Evolutionary conservation across 2,113 vertebrate genomes (phyloP).

Genomic region (Trematocara stigmaticum): DNA sequence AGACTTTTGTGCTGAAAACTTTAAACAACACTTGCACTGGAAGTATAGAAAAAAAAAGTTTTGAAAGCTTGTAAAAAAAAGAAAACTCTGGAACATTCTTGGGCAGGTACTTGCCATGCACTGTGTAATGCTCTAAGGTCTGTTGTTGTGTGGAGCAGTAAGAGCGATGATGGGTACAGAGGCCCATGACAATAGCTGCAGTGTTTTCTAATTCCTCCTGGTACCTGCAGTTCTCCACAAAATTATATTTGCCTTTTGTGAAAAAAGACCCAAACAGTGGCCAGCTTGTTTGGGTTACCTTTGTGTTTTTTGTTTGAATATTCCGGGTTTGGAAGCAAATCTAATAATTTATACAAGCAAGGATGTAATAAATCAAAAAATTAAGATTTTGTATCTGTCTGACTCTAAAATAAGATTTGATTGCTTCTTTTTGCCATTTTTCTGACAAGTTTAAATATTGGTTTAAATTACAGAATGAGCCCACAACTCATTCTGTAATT

Average conservation of each 20-base stretch:
- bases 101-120: constrained; percentile 21
- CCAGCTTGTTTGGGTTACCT: neutral
- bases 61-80: neutral
- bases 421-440: neutral
- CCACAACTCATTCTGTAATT: neutral
- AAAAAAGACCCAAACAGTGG: neutral
- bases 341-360: neutral
- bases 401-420: neutral
- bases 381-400: neutral
- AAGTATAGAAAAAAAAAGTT: constrained; percentile 3
- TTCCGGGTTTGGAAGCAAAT: neutral
- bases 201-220: constrained; percentile 21
- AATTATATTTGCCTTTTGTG: constrained; percentile 6
- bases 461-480: neutral
- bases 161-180: constrained; percentile 35
- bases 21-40: neutral
- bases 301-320: neutral
- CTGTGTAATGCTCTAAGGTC: constrained; percentile 22
- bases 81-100: neutral
- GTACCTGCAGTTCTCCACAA: neutral
- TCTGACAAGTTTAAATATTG: neutral
- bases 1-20: neutral
- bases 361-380: neutral
- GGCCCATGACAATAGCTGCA: neutral
- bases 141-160: constrained; percentile 7